Evolutionary conservation across 2,888 invertebrate species (phyloP), one percentile per base, ranked within the genome.

Genomic region (Hirtodrosophila cameraria): DNA sequence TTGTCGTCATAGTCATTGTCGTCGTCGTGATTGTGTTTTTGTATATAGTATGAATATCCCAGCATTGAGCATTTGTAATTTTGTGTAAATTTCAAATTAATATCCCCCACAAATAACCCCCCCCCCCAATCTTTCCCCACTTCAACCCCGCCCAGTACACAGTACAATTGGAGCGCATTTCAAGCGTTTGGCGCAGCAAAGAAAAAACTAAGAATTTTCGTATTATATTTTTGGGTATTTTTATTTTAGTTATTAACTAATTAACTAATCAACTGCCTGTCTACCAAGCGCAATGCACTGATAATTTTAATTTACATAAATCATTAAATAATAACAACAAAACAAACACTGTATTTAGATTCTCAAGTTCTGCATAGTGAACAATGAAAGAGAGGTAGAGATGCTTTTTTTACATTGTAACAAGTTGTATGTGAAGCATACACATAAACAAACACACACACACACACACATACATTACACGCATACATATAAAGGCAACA

Each of bases 281-380:
- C 79, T 66, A 62, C 72, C 71, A 75, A 84, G 84, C 87, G 86
- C 81, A 86, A 72, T 86, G 85, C 87, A 85, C 87, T 87, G 87
- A 87, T 85, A 87, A 84, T 81, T 84, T 86, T 85, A 87, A 74
- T 87, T 83, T 78, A 55, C 45, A 60, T 69, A 52, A 71, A 53
- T 63, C 45, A 74, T 64, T 50, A 57, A 52, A 20, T 16, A 18
- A 42, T 50, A 12, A 53, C 15, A 48, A 16, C 6, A 15, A 46
- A 63, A 43, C 23, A 41, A 18, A 35, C 8, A 41, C 28, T 63
- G 52, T 63, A 38, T 45, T 71, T 54, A 46, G 49, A 71, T 58
- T 71, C 39, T 45, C 58, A 64, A 41, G 50, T 52, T 59, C 52
- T 59, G 50, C 53, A 63, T 41, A 38, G 39, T 45, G 23, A 38